Evolutionary conservation across 2,797 vertebrate species (phyloP), one percentile per base, ranked within the genome.

Genomic region (Gadopsis bispinosus): DNA sequence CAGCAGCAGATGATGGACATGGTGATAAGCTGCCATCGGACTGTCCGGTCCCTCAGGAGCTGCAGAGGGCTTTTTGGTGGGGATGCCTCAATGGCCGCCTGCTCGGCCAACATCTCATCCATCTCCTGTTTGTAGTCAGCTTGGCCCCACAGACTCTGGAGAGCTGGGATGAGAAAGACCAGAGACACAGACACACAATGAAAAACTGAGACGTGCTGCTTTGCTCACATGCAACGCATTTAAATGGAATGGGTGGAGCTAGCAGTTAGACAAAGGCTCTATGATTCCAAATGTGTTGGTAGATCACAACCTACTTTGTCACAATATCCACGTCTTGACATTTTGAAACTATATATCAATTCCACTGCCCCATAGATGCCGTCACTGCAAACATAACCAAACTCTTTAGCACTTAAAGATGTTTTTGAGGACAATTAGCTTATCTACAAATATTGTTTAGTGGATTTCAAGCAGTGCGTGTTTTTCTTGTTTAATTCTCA

Each of bases 81-180:
- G 43, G 93, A 75, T 3, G 92, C 90, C 4, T 81, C 67, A 19
- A 95, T 93, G 73, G 89, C 89, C 4, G 74, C 80, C 89, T 96
- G 94, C 87, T 97, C 97, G 0, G 77, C 84, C 79, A 91, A 0
- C 96, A 97, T 97, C 87, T 96, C 96, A 2, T 96, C 89, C 69
- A 97, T 95, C 84, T 97, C 96, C 0, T 91, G 45, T 51, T 87
- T 87, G 35, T 96, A 96, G 41, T 97, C 95, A 2, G 95, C 95
- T 0, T 87, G 73, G 41, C 96, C 96, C 96, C 97, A 97, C 70
- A 97, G 92, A 69, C 77, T 92, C 91, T 96, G 94, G 71, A 97
- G 93, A 47, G 96, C 97, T 97, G 77, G 2, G 85, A 54, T 45
- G 55, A 51, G 17, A 67, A 9, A 66, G 39, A 37, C 3, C 22